These are phyloP conservation scores for Nothocercus nigrocapillus DNA, from an alignment of 2,113 vertebrate species.

Conservation along the genomic window DNA sequence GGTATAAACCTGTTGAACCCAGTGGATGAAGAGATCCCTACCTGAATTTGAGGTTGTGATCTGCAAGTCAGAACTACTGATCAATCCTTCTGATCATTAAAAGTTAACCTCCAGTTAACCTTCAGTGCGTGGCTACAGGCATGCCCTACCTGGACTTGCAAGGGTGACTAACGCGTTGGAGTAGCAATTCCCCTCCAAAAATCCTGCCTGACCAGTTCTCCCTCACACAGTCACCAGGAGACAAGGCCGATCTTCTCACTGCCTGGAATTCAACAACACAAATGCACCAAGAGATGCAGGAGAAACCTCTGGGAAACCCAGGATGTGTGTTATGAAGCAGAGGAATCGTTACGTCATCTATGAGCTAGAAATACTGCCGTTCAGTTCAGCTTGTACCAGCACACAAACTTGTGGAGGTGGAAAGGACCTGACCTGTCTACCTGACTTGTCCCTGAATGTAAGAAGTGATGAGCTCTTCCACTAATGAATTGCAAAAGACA, in stretches of 20 bases:
- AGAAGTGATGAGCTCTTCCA: not conserved
- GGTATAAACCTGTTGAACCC: not conserved
- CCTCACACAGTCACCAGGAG: not conserved
- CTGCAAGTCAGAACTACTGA: not conserved
- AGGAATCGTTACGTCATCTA: not conserved
- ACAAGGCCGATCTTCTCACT: not conserved
- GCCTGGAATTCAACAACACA: not conserved
- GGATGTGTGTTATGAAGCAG: not conserved
- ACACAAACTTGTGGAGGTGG: not conserved
- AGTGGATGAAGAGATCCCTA: not conserved
- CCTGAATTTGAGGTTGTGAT: not conserved
- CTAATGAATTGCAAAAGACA: not conserved
- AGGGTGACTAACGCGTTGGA: not conserved
- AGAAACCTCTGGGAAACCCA: not conserved
- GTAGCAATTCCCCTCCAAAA: slow-evolving; percentile 7
- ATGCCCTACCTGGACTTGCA: not conserved
- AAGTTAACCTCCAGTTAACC: slow-evolving; percentile 16
- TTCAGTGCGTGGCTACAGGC: not conserved
- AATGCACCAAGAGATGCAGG: not conserved
- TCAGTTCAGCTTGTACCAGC: not conserved
- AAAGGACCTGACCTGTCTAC: not conserved
- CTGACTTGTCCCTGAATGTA: not conserved
- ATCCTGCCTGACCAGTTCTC: slow-evolving; percentile 40
- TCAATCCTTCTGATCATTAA: not conserved
- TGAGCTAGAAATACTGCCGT: not conserved